Conservation (phyloP, 2,888 invertebrate genomes). For the Xiphydria camelus region DNA sequence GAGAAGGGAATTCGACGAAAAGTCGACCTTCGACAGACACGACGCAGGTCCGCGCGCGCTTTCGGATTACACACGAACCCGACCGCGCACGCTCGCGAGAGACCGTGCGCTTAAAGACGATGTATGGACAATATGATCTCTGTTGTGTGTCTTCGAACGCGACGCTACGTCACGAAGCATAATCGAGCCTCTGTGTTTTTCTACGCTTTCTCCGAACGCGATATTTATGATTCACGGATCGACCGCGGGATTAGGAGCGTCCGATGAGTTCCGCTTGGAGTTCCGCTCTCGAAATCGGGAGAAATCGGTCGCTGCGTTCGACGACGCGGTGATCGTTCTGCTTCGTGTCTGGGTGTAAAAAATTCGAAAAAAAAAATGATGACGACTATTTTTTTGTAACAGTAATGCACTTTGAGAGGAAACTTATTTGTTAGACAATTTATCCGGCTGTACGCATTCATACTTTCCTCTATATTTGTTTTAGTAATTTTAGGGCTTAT, state of each 20-base stretch:
- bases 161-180: slow-evolving; percentile 8
- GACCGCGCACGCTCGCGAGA: slow-evolving; percentile 7
- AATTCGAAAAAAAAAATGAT: no score
- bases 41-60: slow-evolving; percentile 7
- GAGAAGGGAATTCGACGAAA: background rate
- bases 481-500: no score
- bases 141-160: slow-evolving; percentile 16
- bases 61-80: slow-evolving; percentile 15
- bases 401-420: no score
- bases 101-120: slow-evolving; percentile 18
- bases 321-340: no score
- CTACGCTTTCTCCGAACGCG: slow-evolving; percentile 10
- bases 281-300: no score
- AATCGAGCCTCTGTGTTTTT: slow-evolving; percentile 12
- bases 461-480: no score
- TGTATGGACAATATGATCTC: slow-evolving; percentile 22
- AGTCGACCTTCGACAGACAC: slow-evolving; percentile 11
- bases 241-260: slow-evolving; percentile 8
- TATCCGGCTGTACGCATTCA: no score
- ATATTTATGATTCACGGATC: slow-evolving; percentile 12
- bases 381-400: no score
- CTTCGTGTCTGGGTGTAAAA: no score
- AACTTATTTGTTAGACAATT: no score
- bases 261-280: no score
- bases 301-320: no score